Evolutionary conservation across 2,888 invertebrate species (phyloP), one percentile per base, ranked within the genome.

Genomic region (Aspidiotus rigidus): DNA sequence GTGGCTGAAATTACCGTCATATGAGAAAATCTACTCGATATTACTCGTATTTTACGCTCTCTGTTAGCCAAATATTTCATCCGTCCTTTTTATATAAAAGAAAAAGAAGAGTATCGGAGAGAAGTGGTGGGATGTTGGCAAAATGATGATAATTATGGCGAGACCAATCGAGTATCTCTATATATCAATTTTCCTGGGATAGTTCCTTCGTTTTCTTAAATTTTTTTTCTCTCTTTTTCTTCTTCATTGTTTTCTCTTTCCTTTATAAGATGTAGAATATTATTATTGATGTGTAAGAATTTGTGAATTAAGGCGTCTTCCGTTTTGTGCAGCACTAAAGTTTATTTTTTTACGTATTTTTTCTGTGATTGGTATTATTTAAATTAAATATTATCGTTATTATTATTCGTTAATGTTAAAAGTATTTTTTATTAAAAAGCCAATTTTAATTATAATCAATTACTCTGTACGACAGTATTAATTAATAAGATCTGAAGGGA

Each of bases 1-100:
- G 72, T 73, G 53, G 73, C 73, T 55, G 73, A 74, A 62, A 73
- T 75, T 61, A 73, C 73, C 42, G 72, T 74, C 15, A 72, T 74
- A 56, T 72, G 54, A 71, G 16, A 41, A n/a, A n/a, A n/a, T n/a
- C n/a, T 28, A 6, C 6, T n/a, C 7, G 15, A 55, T 64, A 2
- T 60, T 9, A 9, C 59, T 28, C 17, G 7, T 16, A 39, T 8
- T 53, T 49, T 39, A 54, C 59, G 57, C 57, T 66, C 66, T 57
- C 57, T 64, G 41, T 63, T 42, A 17, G 28, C 56, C n/a, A 62
- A n/a, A 13, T n/a, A 42, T 16, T 41, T 64, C 28, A 49, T 64
- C 64, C 64, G 64, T 64, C 64, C 64, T 53, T 55, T 28, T 15
- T 15, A 39, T 15, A 39, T 39, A 40, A 28, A 28, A 28, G 28